Percentiles rank a stretch among this genome's conserved stretches.
These are phyloP conservation scores for Creontiades dilutus DNA, from an alignment of 2,888 invertebrate genomes.

Conservation along the genomic window DNA sequence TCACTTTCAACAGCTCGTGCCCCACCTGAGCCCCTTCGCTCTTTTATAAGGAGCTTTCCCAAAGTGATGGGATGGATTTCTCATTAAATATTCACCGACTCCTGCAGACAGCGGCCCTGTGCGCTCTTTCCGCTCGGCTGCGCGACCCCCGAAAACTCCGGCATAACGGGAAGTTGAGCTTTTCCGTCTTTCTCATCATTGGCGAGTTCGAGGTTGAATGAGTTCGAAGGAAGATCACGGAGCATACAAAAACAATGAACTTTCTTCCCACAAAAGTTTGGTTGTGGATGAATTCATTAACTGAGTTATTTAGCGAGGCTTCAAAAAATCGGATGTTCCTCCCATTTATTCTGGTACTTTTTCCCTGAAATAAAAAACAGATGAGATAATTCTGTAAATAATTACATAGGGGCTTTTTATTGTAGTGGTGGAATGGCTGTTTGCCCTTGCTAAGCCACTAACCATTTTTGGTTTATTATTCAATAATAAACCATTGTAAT, in stretches of 20 bases:
- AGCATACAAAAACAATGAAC: not conserved
- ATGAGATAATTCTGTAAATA: too few species aligned
- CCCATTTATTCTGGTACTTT: too few species aligned
- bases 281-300: not conserved
- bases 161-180: not conserved
- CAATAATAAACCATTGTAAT: too few species aligned
- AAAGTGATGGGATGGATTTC: constrained; percentile 50
- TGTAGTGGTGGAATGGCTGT: too few species aligned
- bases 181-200: not conserved
- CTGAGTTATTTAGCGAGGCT: not conserved
- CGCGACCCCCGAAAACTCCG: not conserved
- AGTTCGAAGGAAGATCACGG: not conserved
- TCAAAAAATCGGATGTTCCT: not conserved
- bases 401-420: too few species aligned
- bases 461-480: too few species aligned
- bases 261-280: not conserved
- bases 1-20: not conserved
- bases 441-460: too few species aligned
- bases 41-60: constrained; percentile 37
- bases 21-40: not conserved
- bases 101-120: not conserved
- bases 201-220: not conserved
- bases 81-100: constrained; percentile 19
- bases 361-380: too few species aligned
- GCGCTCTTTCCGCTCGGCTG: constrained; percentile 6